phyloP scores from a whole-genome alignment of 2,113 vertebrate genomes.

The Oreochromis spilurus region DNA sequence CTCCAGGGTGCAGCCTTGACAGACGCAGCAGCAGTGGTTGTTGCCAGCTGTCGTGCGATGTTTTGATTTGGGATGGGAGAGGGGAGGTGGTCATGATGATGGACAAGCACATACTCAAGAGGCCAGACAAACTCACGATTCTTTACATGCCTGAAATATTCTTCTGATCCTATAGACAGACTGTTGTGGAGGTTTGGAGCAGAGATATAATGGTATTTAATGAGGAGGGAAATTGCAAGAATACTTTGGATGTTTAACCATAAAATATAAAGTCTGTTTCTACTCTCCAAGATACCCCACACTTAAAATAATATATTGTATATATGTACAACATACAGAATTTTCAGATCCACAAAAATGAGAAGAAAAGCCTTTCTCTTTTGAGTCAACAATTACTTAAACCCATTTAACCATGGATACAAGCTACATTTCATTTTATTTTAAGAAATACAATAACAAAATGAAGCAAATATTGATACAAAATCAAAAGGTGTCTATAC shows the following conservation, averaged over 20 bases:
- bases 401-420: not conserved
- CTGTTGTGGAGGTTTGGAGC: not conserved
- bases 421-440: not conserved
- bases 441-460: not conserved
- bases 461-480: not conserved
- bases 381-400: not conserved
- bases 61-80: constrained; percentile 7
- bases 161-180: constrained; percentile 27
- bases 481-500: not conserved
- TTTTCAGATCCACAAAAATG: fast-evolving
- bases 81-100: not conserved
- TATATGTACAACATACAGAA: not conserved
- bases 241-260: constrained; percentile 10
- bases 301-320: not conserved
- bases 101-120: not conserved
- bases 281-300: not conserved
- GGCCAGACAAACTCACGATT: not conserved
- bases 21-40: not conserved
- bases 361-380: not conserved
- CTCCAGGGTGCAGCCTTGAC: not conserved
- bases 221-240: not conserved
- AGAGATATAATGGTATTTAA: constrained; percentile 3
- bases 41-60: constrained; percentile 39
- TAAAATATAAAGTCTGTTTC: not conserved
- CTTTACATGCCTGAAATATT: constrained; percentile 5